Conservation (phyloP, 2,797 vertebrate species). For the Cirrhinus mrigala region DNA sequence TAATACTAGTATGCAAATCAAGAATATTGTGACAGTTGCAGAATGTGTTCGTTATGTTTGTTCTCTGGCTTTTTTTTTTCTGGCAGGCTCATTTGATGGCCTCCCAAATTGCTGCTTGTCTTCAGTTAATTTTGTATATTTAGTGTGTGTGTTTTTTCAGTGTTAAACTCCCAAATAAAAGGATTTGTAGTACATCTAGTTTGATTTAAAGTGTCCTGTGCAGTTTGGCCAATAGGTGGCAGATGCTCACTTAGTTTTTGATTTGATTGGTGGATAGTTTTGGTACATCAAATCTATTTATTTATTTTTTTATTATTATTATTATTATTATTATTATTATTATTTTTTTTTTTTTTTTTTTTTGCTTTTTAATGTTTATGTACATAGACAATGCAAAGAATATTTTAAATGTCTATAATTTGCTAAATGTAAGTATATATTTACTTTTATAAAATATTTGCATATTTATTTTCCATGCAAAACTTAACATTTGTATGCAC, state of each 20-base stretch:
- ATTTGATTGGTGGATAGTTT: not conserved
- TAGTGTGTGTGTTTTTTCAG: slow-evolving; percentile 18
- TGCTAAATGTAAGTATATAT: too few relatives aligned
- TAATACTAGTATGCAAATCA: slow-evolving; percentile 23
- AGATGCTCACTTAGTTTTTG: slow-evolving; percentile 34
- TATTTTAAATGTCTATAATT: not conserved
- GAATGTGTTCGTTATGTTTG: not conserved
- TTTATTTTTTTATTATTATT: too few relatives aligned
- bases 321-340: too few relatives aligned
- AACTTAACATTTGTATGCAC: too few relatives aligned
- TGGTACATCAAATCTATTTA: not conserved
- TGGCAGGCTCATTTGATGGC: not conserved
- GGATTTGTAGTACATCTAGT: slow-evolving; percentile 33
- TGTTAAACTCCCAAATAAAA: slow-evolving; percentile 70
- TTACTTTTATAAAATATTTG: too few relatives aligned
- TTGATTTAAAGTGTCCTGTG: slow-evolving; percentile 14
- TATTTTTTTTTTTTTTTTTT: too few relatives aligned
- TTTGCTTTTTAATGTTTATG: not conserved
- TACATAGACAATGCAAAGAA: not conserved
- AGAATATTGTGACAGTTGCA: not conserved
- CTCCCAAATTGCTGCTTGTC: slow-evolving; percentile 9
- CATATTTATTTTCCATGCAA: too few relatives aligned
- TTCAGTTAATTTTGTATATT: not conserved
- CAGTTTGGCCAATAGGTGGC: slow-evolving; percentile 70
- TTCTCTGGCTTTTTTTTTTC: not conserved